Base-by-base conservation (phyloP, 1,140 invertebrate genomes). In the Heterodera schachtii region DNA sequence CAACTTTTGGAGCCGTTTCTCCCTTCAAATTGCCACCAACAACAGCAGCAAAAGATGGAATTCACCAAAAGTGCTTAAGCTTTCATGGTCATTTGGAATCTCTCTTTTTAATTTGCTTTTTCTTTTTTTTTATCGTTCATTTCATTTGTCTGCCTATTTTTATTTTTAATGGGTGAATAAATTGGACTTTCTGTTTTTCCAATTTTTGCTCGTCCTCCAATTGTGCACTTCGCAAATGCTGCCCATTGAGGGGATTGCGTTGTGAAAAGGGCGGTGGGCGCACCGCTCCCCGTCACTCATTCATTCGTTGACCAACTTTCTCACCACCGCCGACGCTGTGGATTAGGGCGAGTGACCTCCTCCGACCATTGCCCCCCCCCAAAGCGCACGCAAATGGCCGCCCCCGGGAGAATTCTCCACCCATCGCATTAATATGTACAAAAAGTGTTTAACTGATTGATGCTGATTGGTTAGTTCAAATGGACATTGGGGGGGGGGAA, bases 1-100 rank as follows among this genome's bases (percentile, higher is more conserved):
- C 71, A 83, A 60, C 71, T 84, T 41, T 46, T 83, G 47, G 82
- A 83, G 74, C 82, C 82, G 74, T 43, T 83, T 16, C 67, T 83
- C 19, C 16, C 57, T 2, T 64, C 47, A 43, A 75, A 84, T 41
- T 64, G 69, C 75, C 81, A 43, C 41, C 46, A 83, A 77, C 82
- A 81, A 43, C 80, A 83, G 47, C 81, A 84, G 19, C 70, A 83
- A 82, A 13, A 9, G 60, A n/a, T 73, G 64, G 44, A 43, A 80
- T 47, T 80, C 75, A 57, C 47, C n/a, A 60, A 41, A 43, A 46
- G 46, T 60, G 41, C 47, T 31, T 73, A 6, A 46, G 6, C 57
- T 74, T 75, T 19, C 1, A 21, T 66, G 44, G 2, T 31, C 46
- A 60, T 9, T 80, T 21, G 8, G 3, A 13, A 66, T 8, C 1